These are phyloP conservation scores for Vesta saturnalis DNA, from an alignment of 2,888 invertebrate genomes.

Conservation along the genomic window DNA sequence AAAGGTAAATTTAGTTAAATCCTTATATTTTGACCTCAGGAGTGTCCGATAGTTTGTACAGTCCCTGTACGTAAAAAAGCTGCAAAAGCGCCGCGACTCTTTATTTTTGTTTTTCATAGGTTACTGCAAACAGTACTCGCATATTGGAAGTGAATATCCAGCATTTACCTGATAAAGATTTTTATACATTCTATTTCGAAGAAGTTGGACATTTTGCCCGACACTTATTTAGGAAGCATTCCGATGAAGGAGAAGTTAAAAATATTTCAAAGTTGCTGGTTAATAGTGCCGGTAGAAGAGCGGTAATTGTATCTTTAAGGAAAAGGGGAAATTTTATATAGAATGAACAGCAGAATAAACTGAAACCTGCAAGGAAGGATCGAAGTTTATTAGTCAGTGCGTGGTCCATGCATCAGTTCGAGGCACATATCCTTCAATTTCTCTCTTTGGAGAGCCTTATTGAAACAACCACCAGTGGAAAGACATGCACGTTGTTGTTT, in stretches of 20 bases:
- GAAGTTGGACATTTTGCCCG: constrained; percentile 22
- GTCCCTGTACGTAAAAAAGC: too few species aligned
- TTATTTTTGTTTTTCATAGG: too few species aligned
- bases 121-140: too few species aligned
- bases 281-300: constrained; percentile 7
- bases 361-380: constrained; percentile 14
- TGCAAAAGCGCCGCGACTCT: too few species aligned
- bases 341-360: not conserved
- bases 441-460: not conserved
- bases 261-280: constrained; percentile 8
- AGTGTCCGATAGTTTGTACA: too few species aligned
- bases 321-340: constrained; percentile 19
- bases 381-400: too few species aligned
- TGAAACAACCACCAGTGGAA: not conserved
- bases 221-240: constrained; percentile 17
- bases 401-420: too few species aligned
- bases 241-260: constrained; percentile 6
- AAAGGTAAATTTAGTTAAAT: too few species aligned
- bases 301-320: constrained; percentile 13
- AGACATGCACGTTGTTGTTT: not conserved
- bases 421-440: not conserved
- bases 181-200: constrained; percentile 18
- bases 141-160: too few species aligned
- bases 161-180: too few species aligned
- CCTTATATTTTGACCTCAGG: too few species aligned